A percentile compares a stretch with the other conserved stretches of the same genome.
Conservation (phyloP, 1,140 invertebrate species). For the Pentalonia nigronervosa region DNA sequence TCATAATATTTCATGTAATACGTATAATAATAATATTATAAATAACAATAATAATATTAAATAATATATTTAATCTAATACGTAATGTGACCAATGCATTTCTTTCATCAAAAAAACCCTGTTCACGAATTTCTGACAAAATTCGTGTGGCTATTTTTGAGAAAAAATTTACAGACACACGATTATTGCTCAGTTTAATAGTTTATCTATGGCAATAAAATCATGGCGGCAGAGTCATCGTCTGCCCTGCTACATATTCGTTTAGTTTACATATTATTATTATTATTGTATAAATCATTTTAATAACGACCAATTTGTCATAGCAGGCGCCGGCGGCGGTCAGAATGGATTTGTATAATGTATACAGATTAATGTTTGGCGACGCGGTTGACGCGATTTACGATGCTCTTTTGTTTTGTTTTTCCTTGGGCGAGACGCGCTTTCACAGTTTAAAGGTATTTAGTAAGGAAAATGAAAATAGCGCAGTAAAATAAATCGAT, state of each 20-base stretch:
- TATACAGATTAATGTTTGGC: background rate
- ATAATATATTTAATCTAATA: no score
- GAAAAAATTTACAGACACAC: no score
- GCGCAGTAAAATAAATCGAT: background rate
- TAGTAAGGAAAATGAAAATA: background rate
- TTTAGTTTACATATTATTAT: background rate
- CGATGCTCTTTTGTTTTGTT: background rate
- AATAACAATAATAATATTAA: no score
- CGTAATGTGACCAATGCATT: no score
- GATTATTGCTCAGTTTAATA: no score
- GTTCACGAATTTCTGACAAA: no score
- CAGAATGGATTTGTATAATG: constrained; percentile 2
- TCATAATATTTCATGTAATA: no score
- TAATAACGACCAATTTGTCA: background rate
- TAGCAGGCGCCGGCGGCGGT: background rate
- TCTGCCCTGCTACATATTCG: background rate
- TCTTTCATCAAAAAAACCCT: no score
- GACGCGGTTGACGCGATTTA: background rate
- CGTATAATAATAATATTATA: no score
- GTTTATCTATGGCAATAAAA: no score
- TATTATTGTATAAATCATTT: background rate
- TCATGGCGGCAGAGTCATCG: no score
- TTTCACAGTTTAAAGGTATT: background rate
- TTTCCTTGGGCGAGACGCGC: background rate
- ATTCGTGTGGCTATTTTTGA: no score